Evolutionary conservation across 2,888 invertebrate species (phyloP), one percentile per base, ranked within the genome.

Genomic region (Lithophane leautieri): DNA sequence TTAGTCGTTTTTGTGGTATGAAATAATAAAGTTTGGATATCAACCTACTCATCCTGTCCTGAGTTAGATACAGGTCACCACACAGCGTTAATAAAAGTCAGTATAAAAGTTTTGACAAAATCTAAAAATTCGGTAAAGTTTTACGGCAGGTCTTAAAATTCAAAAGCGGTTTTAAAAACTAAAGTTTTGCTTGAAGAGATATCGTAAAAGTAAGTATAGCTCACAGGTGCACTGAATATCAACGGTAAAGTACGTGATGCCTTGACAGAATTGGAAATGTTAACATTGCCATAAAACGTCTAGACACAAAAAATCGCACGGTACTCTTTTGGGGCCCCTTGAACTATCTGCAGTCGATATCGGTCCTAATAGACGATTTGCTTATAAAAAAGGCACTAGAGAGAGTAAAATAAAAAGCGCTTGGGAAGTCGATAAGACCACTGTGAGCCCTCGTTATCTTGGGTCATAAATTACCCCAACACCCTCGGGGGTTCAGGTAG

Each of bases 391-490:
- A 94, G 92, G 90, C 92, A 94, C 93, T 92, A 90, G 94, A 94
- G 93, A 93, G 89, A 87, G 78, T 87, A 88, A 90, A 91, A 91
- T 93, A 94, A 94, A 95, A 95, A 95, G 91, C 91, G 88, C 90
- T 90, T 91, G 92, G 93, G 93, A 93, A 94, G 93, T 94, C 95
- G 96, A 96, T 96, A 96, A 96, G 95, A 93, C 94, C 93, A 93
- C 94, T 93, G 94, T 93, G 94, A 94, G 93, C 94, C 95, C 96
- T 96, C 95, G 95, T 96, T 96, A 96, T 96, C 96, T 94, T 89
- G 91, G 93, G 93, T 94, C 96, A 95, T 96, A 96, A 96, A 96
- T 96, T 95, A 96, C 95, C 88, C 93, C 88, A 92, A 93, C 96
- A 94, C 96, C 96, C 95, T 93, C 91, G 88, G 91, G 93, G 93